Evolutionary conservation across 2,113 vertebrate genomes (phyloP), one percentile per base, ranked within the genome.

Genomic region (Melanerpes formicivorus): DNA sequence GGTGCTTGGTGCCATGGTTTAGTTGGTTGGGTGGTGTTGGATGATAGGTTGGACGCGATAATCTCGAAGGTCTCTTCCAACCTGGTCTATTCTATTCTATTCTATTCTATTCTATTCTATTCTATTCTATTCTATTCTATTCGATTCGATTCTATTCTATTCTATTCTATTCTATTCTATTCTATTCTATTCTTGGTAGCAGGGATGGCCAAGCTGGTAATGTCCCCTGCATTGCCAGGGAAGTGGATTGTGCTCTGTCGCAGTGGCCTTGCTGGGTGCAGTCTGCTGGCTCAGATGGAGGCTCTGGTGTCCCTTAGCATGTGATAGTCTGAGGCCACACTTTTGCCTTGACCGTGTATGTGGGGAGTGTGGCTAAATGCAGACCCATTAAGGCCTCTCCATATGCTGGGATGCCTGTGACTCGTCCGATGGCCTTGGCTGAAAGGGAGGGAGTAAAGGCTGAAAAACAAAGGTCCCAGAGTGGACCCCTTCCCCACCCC

Each of bases 301-400:
- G 66, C 64, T 66, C n/a, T 65, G 52, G 40, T 63, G 55, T 80
- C n/a, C 67, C 75, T 77, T 3, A 0, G 30, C 48, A 66, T 1
- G 0, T 0, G 10, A 52, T 15, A 64, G 26, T 18, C 59, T n/a
- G 56, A 74, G 70, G 65, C 42, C 15, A 50, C 0, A 1, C 30
- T 88, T 87, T 72, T 84, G 64, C 82, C 81, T 85, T 87, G 88
- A 69, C 89, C 52, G 90, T 88, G 76, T 8, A 1, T 30, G 2
- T 7, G 58, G 27, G 32, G 66, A 75, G 6, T 4, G 18, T 63
- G 77, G 83, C 34, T 9, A n/a, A 67, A 48, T 50, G 77, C 80
- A 79, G 79, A 37, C 30, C 18, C 10, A 10, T 14, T 2, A 2
- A 81, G n/a, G 27, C 58, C 32, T 67, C 21, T 22, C 56, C 0